Base-by-base conservation (phyloP, 92 coral and sea anemone species). In the Umimayanthus chanpuru region DNA sequence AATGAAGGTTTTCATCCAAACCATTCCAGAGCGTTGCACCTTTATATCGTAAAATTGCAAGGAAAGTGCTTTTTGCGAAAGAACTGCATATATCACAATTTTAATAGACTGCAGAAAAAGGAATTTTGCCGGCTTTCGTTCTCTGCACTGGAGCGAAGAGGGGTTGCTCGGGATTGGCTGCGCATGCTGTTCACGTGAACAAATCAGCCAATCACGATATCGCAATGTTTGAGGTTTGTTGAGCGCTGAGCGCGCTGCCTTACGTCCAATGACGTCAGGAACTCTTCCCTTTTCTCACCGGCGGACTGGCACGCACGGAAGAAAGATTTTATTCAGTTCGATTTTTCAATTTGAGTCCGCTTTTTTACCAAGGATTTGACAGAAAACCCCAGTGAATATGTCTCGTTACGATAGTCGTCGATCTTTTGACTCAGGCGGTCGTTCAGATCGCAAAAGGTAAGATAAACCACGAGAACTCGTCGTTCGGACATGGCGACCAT, bases 401-500 rank as follows among this genome's bases (percentile, higher is more conserved):
- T 95, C 98, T 92, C 94, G 99, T 78, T 97, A 92, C 93, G 99
- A 96, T 83, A 93, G 90, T 80, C 93, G 95, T 80, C 98, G 98
- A 73, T 93, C 96, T 20, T 97, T 95, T 86, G 99, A 97, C 89
- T 89, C 98, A 79, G 96, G 96, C 2, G 98, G 97, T 76, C 99
- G 99, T 80, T 97, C 99, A 73, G 99, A 97, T 73, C 96, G 99
- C 79, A 97, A 97, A 92, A 96, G 99, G 99, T 97, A 88, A 86
- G 96, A 32, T 32, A 43, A 29, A 41, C 30, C 43, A 56, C 76
- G 21, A 6, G 28, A 32, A 30, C 25, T 21, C 47, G 72, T 50
- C 32, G 29, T 5, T 72, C 36, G 21, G 53, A 29, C 72, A 6
- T 53, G 71, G 84, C 84, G 84, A 10, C 68, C 68, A 61, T 61